These are phyloP conservation scores for Anthopleura xanthogrammica DNA, from an alignment of 92 coral and sea anemone species.

Conservation along the genomic window DNA sequence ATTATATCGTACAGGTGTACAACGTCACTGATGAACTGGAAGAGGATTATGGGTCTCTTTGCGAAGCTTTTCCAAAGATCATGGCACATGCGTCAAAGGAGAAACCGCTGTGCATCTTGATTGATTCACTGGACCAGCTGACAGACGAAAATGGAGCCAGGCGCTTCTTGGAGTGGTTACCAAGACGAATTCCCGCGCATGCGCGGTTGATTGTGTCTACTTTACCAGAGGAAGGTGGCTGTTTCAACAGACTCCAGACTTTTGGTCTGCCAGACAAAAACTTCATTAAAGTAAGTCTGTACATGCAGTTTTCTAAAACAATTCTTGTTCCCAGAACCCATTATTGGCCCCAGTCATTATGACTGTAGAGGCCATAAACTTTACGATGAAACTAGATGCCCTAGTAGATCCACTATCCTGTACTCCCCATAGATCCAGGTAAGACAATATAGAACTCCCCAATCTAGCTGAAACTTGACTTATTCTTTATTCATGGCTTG, in stretches of 20 bases:
- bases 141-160: slow-evolving; percentile 58
- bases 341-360: too few relatives aligned
- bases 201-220: slow-evolving; percentile 56
- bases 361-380: too few relatives aligned
- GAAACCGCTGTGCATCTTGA: slow-evolving; percentile 55
- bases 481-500: too few relatives aligned
- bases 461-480: too few relatives aligned
- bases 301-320: too few relatives aligned
- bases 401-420: too few relatives aligned
- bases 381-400: too few relatives aligned
- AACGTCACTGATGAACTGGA: slow-evolving; percentile 40
- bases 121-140: slow-evolving; percentile 66
- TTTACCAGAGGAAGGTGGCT: slow-evolving; percentile 59
- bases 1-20: background rate
- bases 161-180: slow-evolving; percentile 45
- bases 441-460: too few relatives aligned
- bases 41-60: slow-evolving; percentile 51
- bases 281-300: slow-evolving; percentile 38
- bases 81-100: slow-evolving; percentile 47
- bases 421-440: too few relatives aligned
- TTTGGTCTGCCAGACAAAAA: slow-evolving; percentile 46
- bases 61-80: slow-evolving; percentile 46
- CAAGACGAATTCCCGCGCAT: slow-evolving; percentile 57
- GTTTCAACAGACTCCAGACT: slow-evolving; percentile 41
- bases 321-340: too few relatives aligned